These are phyloP conservation scores for Pampusana beccarii DNA, from an alignment of 2,113 vertebrate genomes.

Conservation along the genomic window DNA sequence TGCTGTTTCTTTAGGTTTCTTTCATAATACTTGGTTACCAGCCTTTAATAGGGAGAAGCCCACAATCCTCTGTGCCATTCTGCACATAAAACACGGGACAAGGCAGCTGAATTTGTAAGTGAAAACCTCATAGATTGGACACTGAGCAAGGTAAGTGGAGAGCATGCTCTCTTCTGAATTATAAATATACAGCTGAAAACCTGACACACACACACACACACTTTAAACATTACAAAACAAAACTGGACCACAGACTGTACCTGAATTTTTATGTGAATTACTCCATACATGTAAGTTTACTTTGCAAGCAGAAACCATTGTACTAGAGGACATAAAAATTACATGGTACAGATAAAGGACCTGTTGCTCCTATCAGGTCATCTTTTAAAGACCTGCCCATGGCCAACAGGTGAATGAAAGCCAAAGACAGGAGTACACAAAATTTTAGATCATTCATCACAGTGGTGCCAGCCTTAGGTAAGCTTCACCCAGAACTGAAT, in stretches of 20 bases:
- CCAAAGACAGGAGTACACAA: not conserved
- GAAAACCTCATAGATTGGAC: not conserved
- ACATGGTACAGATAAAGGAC: not conserved
- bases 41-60: not conserved
- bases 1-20: not conserved
- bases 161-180: not conserved
- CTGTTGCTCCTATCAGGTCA: not conserved
- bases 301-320: not conserved
- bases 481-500: not conserved
- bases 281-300: not conserved
- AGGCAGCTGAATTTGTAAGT: not conserved
- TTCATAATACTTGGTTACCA: not conserved
- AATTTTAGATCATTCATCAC: not conserved
- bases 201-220: accelerated
- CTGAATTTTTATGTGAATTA: not conserved
- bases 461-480: not conserved
- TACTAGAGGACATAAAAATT: not conserved
- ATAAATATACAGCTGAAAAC: not conserved
- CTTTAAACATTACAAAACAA: not conserved
- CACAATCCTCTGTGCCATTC: not conserved
- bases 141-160: not conserved
- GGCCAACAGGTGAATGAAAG: not conserved
- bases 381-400: not conserved
- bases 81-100: not conserved
- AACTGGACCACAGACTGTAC: not conserved